These are phyloP conservation scores for Hermaeophaga mercurialis DNA, from an alignment of 2,888 invertebrate species.

Conservation along the genomic window DNA sequence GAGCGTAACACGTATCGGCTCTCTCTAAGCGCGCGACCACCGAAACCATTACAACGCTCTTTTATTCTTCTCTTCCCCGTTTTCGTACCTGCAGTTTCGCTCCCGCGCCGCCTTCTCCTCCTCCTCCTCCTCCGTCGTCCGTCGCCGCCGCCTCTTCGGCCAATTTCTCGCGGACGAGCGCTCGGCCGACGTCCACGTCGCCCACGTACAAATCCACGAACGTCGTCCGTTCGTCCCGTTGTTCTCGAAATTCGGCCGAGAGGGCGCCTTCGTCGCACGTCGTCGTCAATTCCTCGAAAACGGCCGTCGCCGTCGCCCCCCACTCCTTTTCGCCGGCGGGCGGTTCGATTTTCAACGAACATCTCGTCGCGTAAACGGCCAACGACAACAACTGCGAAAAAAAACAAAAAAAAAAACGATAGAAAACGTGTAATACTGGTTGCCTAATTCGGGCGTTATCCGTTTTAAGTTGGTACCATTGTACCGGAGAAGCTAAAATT, in stretches of 20 bases:
- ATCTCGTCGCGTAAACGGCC: conserved; percentile 65
- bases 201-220: conserved; percentile 70
- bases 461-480: too few relatives aligned
- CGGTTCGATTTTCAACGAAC: conserved; percentile 71
- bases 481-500: too few relatives aligned
- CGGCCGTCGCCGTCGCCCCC: conserved; percentile 63
- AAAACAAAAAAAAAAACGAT: too few relatives aligned
- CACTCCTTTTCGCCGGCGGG: conserved; percentile 72
- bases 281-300: conserved; percentile 58
- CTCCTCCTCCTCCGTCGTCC: conserved; percentile 57
- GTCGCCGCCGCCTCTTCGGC: conserved; percentile 59
- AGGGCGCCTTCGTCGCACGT: conserved; percentile 40
- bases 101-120: background rate
- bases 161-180: conserved; percentile 64
- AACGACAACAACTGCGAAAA: conserved; percentile 56
- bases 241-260: conserved; percentile 52
- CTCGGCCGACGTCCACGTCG: conserved; percentile 66
- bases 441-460: too few relatives aligned
- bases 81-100: too few relatives aligned
- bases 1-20: too few relatives aligned
- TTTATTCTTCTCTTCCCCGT: too few relatives aligned
- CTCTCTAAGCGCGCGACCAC: too few relatives aligned
- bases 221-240: conserved; percentile 67
- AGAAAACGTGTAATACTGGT: too few relatives aligned
- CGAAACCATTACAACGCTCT: too few relatives aligned